Evolutionary conservation across 2,797 vertebrate genomes (phyloP).

Genomic region (Neosilurus hyrtlii): DNA sequence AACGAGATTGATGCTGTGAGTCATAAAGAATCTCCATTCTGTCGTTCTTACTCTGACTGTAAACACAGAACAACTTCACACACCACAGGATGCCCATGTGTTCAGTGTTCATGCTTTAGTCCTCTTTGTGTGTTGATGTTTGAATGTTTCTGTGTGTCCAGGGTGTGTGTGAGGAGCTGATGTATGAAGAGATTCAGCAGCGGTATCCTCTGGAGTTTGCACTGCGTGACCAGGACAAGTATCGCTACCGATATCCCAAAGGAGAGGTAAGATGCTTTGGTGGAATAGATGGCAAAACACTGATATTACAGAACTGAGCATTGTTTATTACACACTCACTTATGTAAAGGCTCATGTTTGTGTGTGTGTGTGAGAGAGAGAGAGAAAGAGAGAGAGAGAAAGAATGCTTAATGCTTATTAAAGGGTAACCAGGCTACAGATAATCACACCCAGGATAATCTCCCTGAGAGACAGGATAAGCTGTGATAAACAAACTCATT

Average conservation of each 20-base stretch:
- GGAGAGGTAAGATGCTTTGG: conserved; percentile 82
- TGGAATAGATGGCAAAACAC: neutral
- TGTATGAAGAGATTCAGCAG: conserved; percentile 95
- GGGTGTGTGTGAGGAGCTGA: conserved; percentile 98
- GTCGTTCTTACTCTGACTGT: neutral
- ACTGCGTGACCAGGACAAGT: conserved; percentile 97
- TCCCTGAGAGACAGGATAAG: conserved; percentile 38
- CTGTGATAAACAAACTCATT: conserved; percentile 52
- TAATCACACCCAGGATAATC: conserved; percentile 46
- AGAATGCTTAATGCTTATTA: neutral
- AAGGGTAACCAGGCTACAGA: conserved; percentile 52
- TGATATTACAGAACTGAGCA: too few relatives aligned
- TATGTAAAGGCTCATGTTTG: neutral
- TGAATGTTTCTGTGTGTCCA: conserved; percentile 55
- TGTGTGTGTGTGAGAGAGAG: neutral
- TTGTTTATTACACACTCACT: neutral
- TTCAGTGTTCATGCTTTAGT: neutral
- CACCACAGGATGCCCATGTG: too few relatives aligned
- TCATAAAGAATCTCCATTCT: neutral
- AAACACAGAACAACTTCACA: neutral
- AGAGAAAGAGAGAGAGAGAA: neutral
- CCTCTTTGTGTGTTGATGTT: neutral
- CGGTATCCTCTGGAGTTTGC: conserved; percentile 92
- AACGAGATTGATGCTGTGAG: conserved; percentile 97
- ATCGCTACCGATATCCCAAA: conserved; percentile 96